Evolutionary conservation across 2,113 vertebrate species (phyloP), one percentile per base, ranked within the genome.

Genomic region (Coreoperca whiteheadi): DNA sequence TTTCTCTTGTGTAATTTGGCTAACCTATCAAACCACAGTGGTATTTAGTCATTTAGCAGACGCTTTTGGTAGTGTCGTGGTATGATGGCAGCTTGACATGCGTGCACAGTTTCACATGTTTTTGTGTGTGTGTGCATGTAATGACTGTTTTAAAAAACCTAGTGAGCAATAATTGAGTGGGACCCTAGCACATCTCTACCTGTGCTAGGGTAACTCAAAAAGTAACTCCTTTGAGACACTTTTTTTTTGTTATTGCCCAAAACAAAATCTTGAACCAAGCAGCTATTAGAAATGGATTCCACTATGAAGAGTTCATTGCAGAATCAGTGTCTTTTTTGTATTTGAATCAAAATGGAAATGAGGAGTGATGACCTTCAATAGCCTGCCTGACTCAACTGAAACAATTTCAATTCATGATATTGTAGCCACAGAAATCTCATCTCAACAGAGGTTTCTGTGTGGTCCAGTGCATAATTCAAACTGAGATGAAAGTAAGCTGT

Each of bases 291-390:
- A 90, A 88, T 85, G 63, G 77, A 86, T 88, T 90, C 86, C 48
- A 54, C 68, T 23, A 66, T 76, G 74, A 82, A 70, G 60, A 80
- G 77, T 64, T 79, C 87, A 77, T 67, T 81, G 72, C 39, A 61
- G 21, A 16, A 91, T 63, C 74, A 88, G 72, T 88, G 74, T 77
- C 4, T 81, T 69, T 74, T 43, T 34, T 50, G 21, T 37, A 77
- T 91, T 88, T 79, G 83, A 92, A 90, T 91, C 80, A 93, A 90
- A 94, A 93, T 92, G 87, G 83, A 91, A 94, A 90, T 91, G 83
- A 92, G 88, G 75, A 91, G 56, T 72, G 89, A 88, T 89, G 91
- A 90, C 90, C 88, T 85, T 86, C 68, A 79, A 82, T 82, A 84
- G 43, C 74, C 50, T 65, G 69, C n/a, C 69, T 57, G 65, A 87